These are phyloP conservation scores for Lordiphosa mommai DNA, from an alignment of 1,140 invertebrate genomes.

Conservation along the genomic window DNA sequence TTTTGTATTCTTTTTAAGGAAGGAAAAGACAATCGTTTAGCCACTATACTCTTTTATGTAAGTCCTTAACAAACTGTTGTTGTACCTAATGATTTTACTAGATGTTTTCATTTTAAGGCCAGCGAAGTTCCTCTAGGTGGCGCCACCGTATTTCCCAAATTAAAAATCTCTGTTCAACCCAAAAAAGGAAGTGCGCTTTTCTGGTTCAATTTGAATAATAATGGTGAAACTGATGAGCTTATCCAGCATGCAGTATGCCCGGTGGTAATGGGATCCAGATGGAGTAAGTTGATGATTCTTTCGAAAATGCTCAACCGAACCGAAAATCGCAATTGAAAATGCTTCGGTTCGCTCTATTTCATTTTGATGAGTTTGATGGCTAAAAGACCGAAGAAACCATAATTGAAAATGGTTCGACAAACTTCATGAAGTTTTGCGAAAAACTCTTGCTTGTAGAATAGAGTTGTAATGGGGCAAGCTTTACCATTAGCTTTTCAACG, in stretches of 20 bases:
- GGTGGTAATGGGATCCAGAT: slow-evolving; percentile 34
- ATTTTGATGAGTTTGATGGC: no score
- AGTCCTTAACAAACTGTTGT: neutral
- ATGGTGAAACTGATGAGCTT: slow-evolving; percentile 14
- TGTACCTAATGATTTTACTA: neutral
- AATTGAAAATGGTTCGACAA: no score
- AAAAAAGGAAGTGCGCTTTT: slow-evolving; percentile 28
- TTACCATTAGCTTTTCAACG: no score
- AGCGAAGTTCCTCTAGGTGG: slow-evolving; percentile 41
- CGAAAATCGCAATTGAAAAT: no score
- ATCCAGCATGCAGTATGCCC: slow-evolving; percentile 35
- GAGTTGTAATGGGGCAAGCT: no score
- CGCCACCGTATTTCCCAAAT: slow-evolving; percentile 35
- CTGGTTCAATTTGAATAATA: no score
- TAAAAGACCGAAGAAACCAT: no score
- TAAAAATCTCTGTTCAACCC: slow-evolving; percentile 22
- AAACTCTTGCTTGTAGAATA: no score
- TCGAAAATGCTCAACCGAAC: no score
- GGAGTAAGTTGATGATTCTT: slow-evolving; percentile 40
- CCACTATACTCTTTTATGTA: slow-evolving; percentile 35
- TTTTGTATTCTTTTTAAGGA: no score
- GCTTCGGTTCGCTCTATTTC: no score
- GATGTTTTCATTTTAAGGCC: slow-evolving; percentile 9
- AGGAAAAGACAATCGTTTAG: slow-evolving; percentile 12
- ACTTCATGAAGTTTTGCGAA: no score